Conservation (phyloP, 2,888 invertebrate genomes). For the Epinotia ramella region DNA sequence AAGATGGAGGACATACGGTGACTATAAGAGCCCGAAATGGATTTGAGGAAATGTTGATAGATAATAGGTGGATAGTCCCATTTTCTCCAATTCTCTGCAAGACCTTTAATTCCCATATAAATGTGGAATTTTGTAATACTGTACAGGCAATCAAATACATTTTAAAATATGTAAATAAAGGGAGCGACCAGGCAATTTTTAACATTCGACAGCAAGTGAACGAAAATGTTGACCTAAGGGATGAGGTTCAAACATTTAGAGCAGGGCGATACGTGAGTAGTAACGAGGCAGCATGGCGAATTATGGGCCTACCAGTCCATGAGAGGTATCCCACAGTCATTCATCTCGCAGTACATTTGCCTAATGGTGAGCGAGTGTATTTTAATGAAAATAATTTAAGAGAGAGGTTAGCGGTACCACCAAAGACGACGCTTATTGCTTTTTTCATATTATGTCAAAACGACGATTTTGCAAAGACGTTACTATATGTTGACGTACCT, state of each 20-base stretch:
- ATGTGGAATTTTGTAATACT: too few species aligned
- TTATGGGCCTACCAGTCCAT: too few species aligned
- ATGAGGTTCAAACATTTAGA: too few species aligned
- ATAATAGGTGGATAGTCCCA: too few species aligned
- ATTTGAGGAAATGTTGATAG: too few species aligned
- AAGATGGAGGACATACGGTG: too few species aligned
- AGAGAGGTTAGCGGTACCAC: neutral
- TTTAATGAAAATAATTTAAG: conserved; percentile 47
- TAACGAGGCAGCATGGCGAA: too few species aligned
- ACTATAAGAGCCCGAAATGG: too few species aligned
- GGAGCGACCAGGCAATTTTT: conserved; percentile 30
- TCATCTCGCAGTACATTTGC: conserved; percentile 42
- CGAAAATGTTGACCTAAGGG: conserved; percentile 39
- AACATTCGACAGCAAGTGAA: conserved; percentile 40
- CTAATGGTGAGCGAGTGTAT: conserved; percentile 50
- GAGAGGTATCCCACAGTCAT: too few species aligned
- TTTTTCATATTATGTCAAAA: neutral
- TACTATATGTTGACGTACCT: neutral
- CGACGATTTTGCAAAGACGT: neutral
- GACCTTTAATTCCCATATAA: too few species aligned
- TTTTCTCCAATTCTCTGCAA: too few species aligned
- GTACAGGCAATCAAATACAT: neutral
- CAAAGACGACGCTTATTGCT: neutral
- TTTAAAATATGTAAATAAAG: conserved; percentile 2
- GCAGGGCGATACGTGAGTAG: too few species aligned